Base-by-base conservation (phyloP, 2,888 invertebrate species). In the Tubiluchus corallicola region DNA sequence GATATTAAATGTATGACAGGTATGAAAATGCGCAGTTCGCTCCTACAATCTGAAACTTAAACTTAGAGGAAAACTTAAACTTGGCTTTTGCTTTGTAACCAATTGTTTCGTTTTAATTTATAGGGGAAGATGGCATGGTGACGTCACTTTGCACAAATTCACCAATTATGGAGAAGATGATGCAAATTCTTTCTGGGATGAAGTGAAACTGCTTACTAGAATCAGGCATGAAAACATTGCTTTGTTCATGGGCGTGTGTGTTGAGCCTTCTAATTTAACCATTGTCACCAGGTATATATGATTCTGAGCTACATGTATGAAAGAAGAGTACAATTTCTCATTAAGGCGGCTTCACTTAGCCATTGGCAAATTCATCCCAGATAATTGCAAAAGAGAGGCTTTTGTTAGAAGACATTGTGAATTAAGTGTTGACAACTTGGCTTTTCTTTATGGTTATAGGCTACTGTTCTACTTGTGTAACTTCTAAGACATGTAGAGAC, bases 201-300 rank as follows among this genome's bases (percentile, higher is more conserved):
- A 62, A 38, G 60, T 67, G 42, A 55, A 56, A 20, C 59, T 56
- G 21, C 54, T 67, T 44, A 60, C 60, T 48, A 58, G 61, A 50
- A 63, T 67, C 9, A 57, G 67, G 1, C 67, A 67, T 49, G 67
- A 67, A 49, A 67, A 67, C 53, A 58, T 67, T 38, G 60, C 61
- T 4, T 57, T 68, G 13, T 67, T 67, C 52, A 67, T 67, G 67
- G 67, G 66, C 0, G 66, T 65, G 3, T 65, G 64, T 47, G 56
- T 62, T 19, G 58, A 60, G 37, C 58, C 58, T 4, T 58, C 60
- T 1, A 48, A 58, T 39, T 50, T 65, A 20, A 62, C 65, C 2
- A 59, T 67, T 16, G 56, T 66, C 20, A 65, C 62, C 5, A 61
- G 64, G 64, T 65, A 50, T 43, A 40, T 42, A 4, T 16, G 4